These are phyloP conservation scores for Hycleus cichorii DNA, from an alignment of 1,140 invertebrate species.

Conservation along the genomic window DNA sequence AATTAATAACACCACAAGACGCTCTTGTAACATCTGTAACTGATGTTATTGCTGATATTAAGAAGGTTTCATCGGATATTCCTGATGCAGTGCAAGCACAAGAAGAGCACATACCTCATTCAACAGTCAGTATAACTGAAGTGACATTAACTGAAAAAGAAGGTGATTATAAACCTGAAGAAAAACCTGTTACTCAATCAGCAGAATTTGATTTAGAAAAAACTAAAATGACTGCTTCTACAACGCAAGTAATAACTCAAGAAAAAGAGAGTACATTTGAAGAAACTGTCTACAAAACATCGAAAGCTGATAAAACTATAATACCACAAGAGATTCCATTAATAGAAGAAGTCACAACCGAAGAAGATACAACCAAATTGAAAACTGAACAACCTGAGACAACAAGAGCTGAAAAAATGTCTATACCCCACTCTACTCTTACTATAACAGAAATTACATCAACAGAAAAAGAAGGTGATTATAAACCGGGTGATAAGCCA, in stretches of 20 bases:
- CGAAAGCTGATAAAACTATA: conserved; percentile 11
- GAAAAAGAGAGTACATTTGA: conserved; percentile 30
- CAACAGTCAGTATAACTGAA: conserved; percentile 4
- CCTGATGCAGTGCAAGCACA: conserved; percentile 22
- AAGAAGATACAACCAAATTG: conserved; percentile 28
- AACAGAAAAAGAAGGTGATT: conserved; percentile 6
- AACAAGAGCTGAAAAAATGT: conserved; percentile 29
- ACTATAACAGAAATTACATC: conserved; percentile 11
- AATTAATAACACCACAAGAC: neutral
- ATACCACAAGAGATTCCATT: neutral
- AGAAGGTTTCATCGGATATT: conserved; percentile 11
- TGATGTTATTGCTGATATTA: conserved; percentile 6
- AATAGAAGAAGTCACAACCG: conserved; percentile 25
- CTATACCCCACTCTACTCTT: conserved; percentile 26
- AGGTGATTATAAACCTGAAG: conserved; percentile 4
- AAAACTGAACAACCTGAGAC: conserved; percentile 24
- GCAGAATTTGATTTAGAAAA: conserved; percentile 7
- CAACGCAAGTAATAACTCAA: conserved; percentile 31
- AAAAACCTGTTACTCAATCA: conserved; percentile 2
- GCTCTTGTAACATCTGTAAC: neutral
- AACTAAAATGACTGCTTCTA: conserved; percentile 12
- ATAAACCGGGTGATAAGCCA: conserved; percentile 7
- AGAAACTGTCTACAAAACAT: conserved; percentile 8
- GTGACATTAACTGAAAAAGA: conserved; percentile 7
- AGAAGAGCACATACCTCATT: conserved; percentile 14